Conservation (phyloP, 2,113 vertebrate genomes). For the Hydrolagus affinis region DNA sequence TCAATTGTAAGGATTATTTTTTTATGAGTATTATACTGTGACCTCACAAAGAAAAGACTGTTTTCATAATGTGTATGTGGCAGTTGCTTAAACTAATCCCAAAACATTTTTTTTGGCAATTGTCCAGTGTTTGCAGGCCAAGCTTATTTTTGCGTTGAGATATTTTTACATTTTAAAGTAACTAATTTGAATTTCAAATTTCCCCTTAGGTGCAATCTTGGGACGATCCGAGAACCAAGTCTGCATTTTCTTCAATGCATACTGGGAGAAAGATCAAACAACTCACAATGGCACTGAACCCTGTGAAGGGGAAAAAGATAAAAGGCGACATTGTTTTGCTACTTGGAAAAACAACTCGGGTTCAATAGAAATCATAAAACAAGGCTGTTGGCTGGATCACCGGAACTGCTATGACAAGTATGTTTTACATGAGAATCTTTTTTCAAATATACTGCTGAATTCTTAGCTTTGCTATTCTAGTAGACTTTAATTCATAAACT, state of each 20-base stretch:
- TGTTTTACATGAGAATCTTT: conserved; percentile 21
- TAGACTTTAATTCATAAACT: conserved; percentile 41
- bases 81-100: background rate
- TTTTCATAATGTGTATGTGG: background rate
- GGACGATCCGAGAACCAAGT: conserved; percentile 92
- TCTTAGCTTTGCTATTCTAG: conserved; percentile 26
- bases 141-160: background rate
- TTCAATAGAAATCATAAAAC: conserved; percentile 82
- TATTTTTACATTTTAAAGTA: background rate
- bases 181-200: background rate
- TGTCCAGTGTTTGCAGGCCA: background rate
- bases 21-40: no score
- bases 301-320: conserved; percentile 86
- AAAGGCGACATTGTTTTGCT: conserved; percentile 89
- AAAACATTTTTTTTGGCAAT: background rate
- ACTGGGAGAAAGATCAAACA: conserved; percentile 94
- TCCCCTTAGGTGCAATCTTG: conserved; percentile 78
- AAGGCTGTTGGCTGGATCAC: conserved; percentile 97
- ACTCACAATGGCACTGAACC: conserved; percentile 84
- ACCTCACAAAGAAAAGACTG: no score
- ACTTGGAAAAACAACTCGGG: conserved; percentile 95
- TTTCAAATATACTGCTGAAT: background rate
- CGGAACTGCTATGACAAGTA: conserved; percentile 97
- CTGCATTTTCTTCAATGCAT: conserved; percentile 88
- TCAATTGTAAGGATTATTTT: no score